Base-by-base conservation (phyloP, 2,113 vertebrate species). In the Opisthocomus hoazin region DNA sequence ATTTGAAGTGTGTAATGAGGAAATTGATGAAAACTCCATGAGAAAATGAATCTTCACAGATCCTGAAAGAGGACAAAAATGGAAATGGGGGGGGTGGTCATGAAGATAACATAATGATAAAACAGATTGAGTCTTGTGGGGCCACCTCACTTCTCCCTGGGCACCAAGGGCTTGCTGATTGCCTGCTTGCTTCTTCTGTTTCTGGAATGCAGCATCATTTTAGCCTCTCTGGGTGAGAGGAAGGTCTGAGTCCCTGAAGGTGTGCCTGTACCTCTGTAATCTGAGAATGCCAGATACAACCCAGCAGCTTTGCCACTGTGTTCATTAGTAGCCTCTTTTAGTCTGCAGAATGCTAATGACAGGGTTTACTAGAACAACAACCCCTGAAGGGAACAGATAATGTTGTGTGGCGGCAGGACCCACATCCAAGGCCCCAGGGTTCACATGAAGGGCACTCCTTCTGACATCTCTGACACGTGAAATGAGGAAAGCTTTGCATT, bases 291-390 rank as follows among this genome's bases (percentile, higher is more conserved):
- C 29, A 84, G 46, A 90, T 73, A 78, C 48, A 87, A 53, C 15
- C 26, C 46, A 16, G 54, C 29, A 87, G 56, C 34, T 94, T 88
- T 89, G 90, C 71, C 78, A 61, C 34, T 57, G n/a, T 94, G 94
- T 94, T 96, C 30, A 32, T 94, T 87, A 84, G 86, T 39, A 77
- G 70, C 73, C 34, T 80, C 92, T 91, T 77, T 73, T 45, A 92
- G 70, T 53, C 60, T 91, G 46, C 74, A 84, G 87, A 83, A 78
- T 86, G 81, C 78, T 96, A 87, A 92, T 91, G 84, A 70, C n/a
- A 87, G 81, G 75, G 66, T 94, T 89, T 91, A 74, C 92, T 84
- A 63, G 39, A 87, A 89, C 43, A 90, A 58, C 54, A 80, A 18
- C 12, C 83, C 41, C 82, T 3, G 7, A 93, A 68, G 79, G 78